Conservation (phyloP, 2,113 vertebrate species). For the Heliornis fulica region DNA sequence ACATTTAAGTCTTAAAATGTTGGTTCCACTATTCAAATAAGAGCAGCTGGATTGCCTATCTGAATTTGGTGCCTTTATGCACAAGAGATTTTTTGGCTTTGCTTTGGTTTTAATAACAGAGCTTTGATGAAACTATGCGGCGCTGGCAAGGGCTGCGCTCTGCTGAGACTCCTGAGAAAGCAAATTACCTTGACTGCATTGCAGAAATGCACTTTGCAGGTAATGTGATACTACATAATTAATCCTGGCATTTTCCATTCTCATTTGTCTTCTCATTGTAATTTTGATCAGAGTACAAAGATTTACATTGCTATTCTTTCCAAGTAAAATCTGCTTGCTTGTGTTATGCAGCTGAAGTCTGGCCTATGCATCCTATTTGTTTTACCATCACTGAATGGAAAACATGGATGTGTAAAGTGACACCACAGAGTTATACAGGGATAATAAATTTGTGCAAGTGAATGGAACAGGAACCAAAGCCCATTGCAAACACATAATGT, state of each 20-base stretch:
- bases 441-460: neutral
- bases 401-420: neutral
- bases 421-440: neutral
- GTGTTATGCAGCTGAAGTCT: neutral
- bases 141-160: constrained; percentile 31
- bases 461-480: constrained; percentile 28
- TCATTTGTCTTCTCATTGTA: neutral
- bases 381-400: neutral
- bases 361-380: neutral
- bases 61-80: neutral
- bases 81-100: neutral
- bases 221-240: neutral
- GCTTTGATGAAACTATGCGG: neutral
- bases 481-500: neutral
- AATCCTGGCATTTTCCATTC: neutral
- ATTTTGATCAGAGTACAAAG: constrained; percentile 17
- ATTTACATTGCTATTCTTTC: neutral
- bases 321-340: neutral
- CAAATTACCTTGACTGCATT: constrained; percentile 61
- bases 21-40: neutral
- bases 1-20: neutral
- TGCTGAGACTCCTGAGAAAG: constrained; percentile 48
- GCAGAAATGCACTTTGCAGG: constrained; percentile 55
- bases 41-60: neutral
- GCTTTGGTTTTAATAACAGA: neutral